Base-by-base conservation (phyloP, 1,140 invertebrate genomes). In the Sinella curviseta region DNA sequence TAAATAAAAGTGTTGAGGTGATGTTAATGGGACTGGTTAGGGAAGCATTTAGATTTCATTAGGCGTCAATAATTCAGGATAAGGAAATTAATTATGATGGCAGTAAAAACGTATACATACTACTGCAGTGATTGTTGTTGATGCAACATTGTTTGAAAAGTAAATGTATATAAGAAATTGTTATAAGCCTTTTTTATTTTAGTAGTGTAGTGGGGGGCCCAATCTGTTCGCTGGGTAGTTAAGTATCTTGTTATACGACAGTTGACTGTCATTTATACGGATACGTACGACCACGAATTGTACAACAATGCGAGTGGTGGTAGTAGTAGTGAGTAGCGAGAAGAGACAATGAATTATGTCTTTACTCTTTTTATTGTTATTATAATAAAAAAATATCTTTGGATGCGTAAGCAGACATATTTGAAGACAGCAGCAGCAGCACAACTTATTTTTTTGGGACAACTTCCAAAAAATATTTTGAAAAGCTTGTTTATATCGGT, bases 51-150 rank as follows among this genome's bases (percentile, higher is more conserved):
- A 34, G 36, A 30, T 75, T 78, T 75, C 70, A 75, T 75, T 75
- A 75, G 78, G 78, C 74, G 78, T 74, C 55, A 78, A 78, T 78
- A 78, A 78, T 75, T 78, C 54, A 78, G 35, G 55, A 60, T 26
- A 30, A 36, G 31, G 14, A 55, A 78, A 78, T 78, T 78, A 78
- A 78, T 78, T 78, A 78, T 78, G 67, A 73, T 74, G 36, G 55
- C 4, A 24, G 24, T n/a, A n/a, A 48, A 12, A 31, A 4, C 30
- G 65, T 70, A 70, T 70, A 70, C 26, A 2, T 60, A 26, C 4
- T n/a, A n/a, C n/a, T n/a, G n/a, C n/a, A n/a, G n/a, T 60, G 55
- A 60, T 26, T 60, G 55, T n/a, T 17, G 28, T 77, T n/a, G n/a
- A n/a, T n/a, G n/a, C n/a, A n/a, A n/a, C n/a, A 57, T 31, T 17